These are phyloP conservation scores for Beris chalybata DNA, from an alignment of 2,888 invertebrate species.

Conservation along the genomic window DNA sequence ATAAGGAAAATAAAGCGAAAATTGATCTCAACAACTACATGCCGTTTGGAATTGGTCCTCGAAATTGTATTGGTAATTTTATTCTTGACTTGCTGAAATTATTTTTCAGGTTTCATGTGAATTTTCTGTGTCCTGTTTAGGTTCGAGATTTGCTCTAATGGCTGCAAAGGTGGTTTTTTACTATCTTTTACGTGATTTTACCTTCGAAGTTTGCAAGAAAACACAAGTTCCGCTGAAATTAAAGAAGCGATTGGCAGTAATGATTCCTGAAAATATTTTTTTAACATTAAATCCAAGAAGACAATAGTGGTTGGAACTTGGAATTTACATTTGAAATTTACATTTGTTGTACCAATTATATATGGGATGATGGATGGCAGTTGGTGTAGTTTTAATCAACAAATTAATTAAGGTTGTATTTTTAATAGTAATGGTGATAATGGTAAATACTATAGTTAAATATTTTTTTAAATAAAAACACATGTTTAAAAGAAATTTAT, in stretches of 20 bases:
- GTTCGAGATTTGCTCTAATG: constrained; percentile 37
- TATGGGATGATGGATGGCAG: too few species aligned
- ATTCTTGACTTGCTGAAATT: not conserved
- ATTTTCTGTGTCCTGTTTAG: not conserved
- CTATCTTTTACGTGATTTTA: constrained; percentile 27
- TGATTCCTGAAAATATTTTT: not conserved
- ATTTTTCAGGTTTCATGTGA: not conserved
- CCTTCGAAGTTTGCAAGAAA: constrained; percentile 27
- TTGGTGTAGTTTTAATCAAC: too few species aligned
- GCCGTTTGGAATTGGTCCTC: constrained; percentile 60
- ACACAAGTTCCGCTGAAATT: constrained; percentile 31
- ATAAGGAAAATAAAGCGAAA: constrained; percentile 52
- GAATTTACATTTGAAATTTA: too few species aligned
- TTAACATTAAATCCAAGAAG: not conserved
- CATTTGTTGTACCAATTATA: too few species aligned
- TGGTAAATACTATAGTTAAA: too few species aligned
- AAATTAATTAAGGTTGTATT: too few species aligned
- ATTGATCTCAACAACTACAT: constrained; percentile 52
- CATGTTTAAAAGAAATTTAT: too few species aligned
- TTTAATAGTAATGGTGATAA: too few species aligned
- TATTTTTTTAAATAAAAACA: too few species aligned
- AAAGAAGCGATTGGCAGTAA: not conserved
- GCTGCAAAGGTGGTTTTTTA: constrained; percentile 30
- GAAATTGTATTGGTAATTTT: constrained; percentile 59
- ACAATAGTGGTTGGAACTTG: too few species aligned